Percentiles rank a stretch among this genome's conserved stretches.
These are phyloP conservation scores for Drosophila putrida DNA, from an alignment of 2,888 invertebrate genomes.

Conservation along the genomic window DNA sequence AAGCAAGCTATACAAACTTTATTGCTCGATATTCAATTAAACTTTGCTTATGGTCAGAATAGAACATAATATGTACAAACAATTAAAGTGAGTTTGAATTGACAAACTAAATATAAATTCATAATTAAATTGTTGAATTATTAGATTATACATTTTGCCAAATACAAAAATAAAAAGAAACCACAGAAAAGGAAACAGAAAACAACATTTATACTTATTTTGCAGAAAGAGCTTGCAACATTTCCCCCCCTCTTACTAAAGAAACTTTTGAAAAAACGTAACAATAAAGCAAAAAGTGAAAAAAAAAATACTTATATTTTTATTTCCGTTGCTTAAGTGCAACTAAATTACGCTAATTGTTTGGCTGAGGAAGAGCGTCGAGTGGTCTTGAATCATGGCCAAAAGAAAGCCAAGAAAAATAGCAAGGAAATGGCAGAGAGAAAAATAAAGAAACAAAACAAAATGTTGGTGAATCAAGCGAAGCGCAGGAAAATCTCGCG, in stretches of 20 bases:
- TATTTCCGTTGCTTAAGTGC: constrained; percentile 75
- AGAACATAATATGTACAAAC: background rate
- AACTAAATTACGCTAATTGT: constrained; percentile 79
- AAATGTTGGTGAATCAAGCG: constrained; percentile 36
- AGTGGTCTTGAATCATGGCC: constrained; percentile 42
- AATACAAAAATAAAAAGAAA: constrained; percentile 24
- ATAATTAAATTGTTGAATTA: background rate
- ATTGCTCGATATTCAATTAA: constrained; percentile 60
- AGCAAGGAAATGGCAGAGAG: constrained; percentile 22
- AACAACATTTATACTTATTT: constrained; percentile 38
- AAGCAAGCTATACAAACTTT: constrained; percentile 39
- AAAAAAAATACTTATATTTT: constrained; percentile 46
- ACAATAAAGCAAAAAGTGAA: constrained; percentile 2
- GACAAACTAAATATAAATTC: constrained; percentile 2
- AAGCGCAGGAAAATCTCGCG: constrained; percentile 21
- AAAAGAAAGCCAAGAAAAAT: constrained; percentile 49
- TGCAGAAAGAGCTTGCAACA: constrained; percentile 17
- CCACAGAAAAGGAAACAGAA: constrained; percentile 21
- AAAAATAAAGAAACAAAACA: constrained; percentile 18
- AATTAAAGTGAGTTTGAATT: background rate
- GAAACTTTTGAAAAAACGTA: constrained; percentile 27
- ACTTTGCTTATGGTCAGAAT: constrained; percentile 41
- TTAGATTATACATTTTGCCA: constrained; percentile 8
- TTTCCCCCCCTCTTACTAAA: constrained; percentile 6
- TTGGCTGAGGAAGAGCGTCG: constrained; percentile 40